A percentile compares a stretch with the other conserved stretches of the same genome.
Conservation (phyloP, 2,113 vertebrate species). For the Equus quagga region DNA sequence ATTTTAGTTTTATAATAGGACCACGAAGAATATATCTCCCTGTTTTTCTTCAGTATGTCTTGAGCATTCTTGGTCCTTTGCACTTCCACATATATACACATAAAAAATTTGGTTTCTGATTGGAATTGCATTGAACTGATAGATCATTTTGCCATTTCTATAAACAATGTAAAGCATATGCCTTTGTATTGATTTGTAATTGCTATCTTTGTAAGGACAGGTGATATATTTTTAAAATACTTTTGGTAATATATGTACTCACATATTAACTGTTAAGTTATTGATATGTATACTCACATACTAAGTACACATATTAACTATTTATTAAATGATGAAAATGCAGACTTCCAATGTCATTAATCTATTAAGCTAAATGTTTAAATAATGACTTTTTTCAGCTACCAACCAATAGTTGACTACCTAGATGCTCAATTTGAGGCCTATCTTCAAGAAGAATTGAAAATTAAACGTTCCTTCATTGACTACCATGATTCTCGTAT, state of each 20-base stretch:
- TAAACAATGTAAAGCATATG: background rate
- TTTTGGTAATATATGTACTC: background rate
- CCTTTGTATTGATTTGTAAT: background rate
- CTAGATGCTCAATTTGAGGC: constrained; percentile 96
- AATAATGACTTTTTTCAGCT: constrained; percentile 84
- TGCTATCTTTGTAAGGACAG: background rate
- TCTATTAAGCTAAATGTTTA: background rate
- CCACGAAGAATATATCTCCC: background rate
- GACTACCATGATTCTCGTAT: constrained; percentile 94
- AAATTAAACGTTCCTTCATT: constrained; percentile 94
- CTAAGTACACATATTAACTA: background rate
- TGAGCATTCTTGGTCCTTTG: background rate
- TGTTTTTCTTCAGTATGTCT: background rate
- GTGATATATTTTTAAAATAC: background rate
- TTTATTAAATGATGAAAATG: background rate
- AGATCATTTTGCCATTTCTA: background rate
- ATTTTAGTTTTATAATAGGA: background rate
- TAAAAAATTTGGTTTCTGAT: background rate
- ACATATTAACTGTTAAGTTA: no score
- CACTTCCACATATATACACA: background rate
- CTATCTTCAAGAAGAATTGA: constrained; percentile 96
- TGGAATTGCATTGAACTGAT: background rate
- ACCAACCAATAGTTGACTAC: constrained; percentile 95
- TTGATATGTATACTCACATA: no score
- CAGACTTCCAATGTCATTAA: background rate